Percentiles rank a stretch among this genome's conserved stretches.
phyloP scores from a whole-genome alignment of 2,113 vertebrate genomes.

The Oryzias melastigma region DNA sequence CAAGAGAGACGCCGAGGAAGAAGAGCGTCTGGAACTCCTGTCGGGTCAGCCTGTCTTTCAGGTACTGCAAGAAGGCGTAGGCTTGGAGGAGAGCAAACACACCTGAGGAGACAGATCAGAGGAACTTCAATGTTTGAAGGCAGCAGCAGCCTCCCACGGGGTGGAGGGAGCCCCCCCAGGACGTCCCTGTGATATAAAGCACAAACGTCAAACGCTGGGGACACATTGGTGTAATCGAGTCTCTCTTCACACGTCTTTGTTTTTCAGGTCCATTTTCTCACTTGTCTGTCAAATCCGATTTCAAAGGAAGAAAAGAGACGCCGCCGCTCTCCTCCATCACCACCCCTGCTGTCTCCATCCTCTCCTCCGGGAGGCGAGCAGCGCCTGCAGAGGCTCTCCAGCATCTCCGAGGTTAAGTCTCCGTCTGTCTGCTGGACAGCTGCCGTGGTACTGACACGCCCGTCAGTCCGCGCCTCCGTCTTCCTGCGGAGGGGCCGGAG shows the following conservation, averaged over 20 bases:
- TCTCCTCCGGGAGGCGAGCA: conserved; percentile 3
- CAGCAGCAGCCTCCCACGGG: conserved; percentile 11
- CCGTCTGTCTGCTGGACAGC: conserved; percentile 36
- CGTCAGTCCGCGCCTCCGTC: conserved; percentile 39
- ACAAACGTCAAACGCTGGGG: conserved; percentile 37
- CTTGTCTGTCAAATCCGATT: conserved; percentile 5
- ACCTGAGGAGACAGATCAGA: conserved; percentile 73
- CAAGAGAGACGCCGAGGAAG: conserved; percentile 90
- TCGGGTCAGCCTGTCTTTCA: conserved; percentile 90
- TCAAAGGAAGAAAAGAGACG: conserved; percentile 5
- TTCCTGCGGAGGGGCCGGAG: conserved; percentile 29
- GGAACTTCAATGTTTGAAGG: conserved; percentile 32
- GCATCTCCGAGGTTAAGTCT: conserved; percentile 47
- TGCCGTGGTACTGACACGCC: conserved; percentile 39
- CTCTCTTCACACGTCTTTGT: conserved; percentile 11
- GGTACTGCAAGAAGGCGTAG: conserved; percentile 92
- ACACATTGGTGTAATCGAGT: conserved; percentile 31
- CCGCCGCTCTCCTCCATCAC: conserved; percentile 24
- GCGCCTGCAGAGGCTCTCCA: conserved; percentile 21
- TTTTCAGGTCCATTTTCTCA: conserved; percentile 8
- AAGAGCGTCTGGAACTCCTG: conserved; percentile 96
- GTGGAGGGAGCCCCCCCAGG: no score
- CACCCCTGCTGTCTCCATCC: conserved; percentile 30
- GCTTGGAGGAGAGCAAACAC: conserved; percentile 95
- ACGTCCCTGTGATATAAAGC: neutral